Evolutionary conservation across 1,140 invertebrate species (phyloP).

Genomic region (Belonocnema kinseyi): DNA sequence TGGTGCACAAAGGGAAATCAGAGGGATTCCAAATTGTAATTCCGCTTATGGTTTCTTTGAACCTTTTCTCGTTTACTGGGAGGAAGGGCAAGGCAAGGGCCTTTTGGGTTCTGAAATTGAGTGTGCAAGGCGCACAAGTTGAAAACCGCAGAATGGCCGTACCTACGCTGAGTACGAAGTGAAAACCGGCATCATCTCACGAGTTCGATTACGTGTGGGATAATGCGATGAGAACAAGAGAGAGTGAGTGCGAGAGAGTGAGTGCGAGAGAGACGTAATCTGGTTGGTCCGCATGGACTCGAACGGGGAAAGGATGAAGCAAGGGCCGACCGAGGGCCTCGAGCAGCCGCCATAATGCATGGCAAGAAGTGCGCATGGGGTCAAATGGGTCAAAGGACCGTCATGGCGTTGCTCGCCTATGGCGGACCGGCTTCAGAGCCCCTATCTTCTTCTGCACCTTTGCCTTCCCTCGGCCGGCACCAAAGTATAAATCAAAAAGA

Average conservation of each 20-base stretch:
- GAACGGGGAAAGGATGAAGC: constrained; percentile 69
- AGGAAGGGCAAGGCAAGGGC: neutral
- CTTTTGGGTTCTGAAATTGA: neutral
- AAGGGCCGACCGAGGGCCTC: constrained; percentile 68
- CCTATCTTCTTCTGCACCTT: constrained; percentile 29
- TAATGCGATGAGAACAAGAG: constrained; percentile 47
- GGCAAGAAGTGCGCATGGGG: constrained; percentile 70
- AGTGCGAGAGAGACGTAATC: constrained; percentile 59
- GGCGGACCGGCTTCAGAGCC: constrained; percentile 45
- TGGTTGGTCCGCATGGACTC: constrained; percentile 67
- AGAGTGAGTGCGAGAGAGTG: constrained; percentile 42
- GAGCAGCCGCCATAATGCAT: constrained; percentile 70
- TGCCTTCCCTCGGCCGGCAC: constrained; percentile 31
- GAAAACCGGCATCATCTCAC: neutral
- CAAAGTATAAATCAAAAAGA: constrained; percentile 8
- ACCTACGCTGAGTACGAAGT: neutral
- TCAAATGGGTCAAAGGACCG: constrained; percentile 73
- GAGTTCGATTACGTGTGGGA: constrained; percentile 32
- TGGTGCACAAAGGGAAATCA: too few relatives aligned
- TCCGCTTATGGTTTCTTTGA: too few relatives aligned
- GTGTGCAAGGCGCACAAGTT: neutral
- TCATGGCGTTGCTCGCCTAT: constrained; percentile 65
- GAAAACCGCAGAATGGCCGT: constrained; percentile 8
- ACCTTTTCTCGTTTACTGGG: neutral
- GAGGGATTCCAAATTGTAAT: too few relatives aligned